Evolutionary conservation across 2,888 invertebrate genomes (phyloP).

Genomic region (Nemoura dubitans): DNA sequence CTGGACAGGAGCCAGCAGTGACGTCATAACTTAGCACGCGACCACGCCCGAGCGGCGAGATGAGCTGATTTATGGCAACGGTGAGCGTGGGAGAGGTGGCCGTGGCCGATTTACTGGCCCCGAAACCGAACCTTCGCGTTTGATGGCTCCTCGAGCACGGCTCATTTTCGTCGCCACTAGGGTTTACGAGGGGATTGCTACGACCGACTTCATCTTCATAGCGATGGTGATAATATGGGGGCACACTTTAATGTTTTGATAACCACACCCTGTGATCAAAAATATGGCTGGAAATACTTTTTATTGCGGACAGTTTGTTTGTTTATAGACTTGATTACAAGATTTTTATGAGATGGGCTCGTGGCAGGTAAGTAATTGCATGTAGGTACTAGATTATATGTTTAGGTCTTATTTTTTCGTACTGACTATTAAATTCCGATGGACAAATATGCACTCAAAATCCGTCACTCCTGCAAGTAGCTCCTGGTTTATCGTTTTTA

Average conservation of each 20-base stretch:
- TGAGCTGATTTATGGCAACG: slow-evolving; percentile 25
- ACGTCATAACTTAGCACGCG: slow-evolving; percentile 34
- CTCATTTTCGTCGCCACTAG: neutral
- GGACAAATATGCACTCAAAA: no score
- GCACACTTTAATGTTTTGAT: neutral
- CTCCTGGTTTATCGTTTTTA: no score
- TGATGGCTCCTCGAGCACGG: neutral
- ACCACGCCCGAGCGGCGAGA: slow-evolving; percentile 35
- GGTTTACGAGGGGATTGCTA: neutral
- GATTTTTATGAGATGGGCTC: no score
- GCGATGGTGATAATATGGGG: neutral
- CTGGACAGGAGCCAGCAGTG: slow-evolving; percentile 34
- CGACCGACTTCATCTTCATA: neutral
- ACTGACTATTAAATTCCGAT: no score
- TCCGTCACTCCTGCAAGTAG: no score
- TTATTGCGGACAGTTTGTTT: no score
- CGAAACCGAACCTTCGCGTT: no score
- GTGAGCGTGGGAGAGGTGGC: neutral
- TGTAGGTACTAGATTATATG: no score
- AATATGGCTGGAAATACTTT: no score
- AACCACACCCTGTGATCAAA: neutral
- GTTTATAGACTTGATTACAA: no score
- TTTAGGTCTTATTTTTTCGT: no score
- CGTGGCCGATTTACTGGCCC: slow-evolving; percentile 9
- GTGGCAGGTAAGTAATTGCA: no score